Conservation (phyloP, 1,140 invertebrate genomes). For the Bicyclus anynana region DNA sequence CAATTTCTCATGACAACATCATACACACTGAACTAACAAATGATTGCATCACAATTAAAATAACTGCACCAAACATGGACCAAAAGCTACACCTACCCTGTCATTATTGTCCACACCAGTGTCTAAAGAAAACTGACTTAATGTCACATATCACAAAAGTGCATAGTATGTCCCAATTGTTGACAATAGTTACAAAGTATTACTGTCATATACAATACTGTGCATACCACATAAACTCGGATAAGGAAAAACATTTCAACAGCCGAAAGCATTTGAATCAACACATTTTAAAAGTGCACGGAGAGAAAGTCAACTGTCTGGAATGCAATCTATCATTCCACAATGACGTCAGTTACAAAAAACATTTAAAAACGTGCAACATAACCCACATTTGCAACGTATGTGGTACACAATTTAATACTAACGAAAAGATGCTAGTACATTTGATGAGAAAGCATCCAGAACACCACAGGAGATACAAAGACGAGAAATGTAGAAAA, state of each 20-base stretch:
- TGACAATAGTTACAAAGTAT: conserved; percentile 39
- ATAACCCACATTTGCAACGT: conserved; percentile 35
- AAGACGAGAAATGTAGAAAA: conserved; percentile 43
- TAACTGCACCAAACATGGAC: conserved; percentile 38
- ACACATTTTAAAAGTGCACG: conserved; percentile 57
- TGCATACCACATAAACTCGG: conserved; percentile 29
- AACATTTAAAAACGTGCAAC: conserved; percentile 49
- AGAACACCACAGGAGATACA: conserved; percentile 47
- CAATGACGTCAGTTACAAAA: conserved; percentile 20
- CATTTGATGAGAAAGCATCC: conserved; percentile 58
- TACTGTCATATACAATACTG: conserved; percentile 39
- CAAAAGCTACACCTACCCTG: conserved; percentile 42
- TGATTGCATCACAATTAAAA: conserved; percentile 34
- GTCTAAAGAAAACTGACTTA: conserved; percentile 42
- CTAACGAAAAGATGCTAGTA: conserved; percentile 43
- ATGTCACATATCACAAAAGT: conserved; percentile 36
- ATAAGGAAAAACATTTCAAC: conserved; percentile 39
- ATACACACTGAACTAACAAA: conserved; percentile 6
- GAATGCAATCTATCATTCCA: conserved; percentile 35
- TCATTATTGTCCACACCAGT: conserved; percentile 42
- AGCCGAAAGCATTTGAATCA: conserved; percentile 56
- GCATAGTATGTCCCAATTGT: conserved; percentile 32
- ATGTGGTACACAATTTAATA: conserved; percentile 45
- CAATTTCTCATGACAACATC: not conserved
- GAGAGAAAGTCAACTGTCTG: conserved; percentile 28